These are phyloP conservation scores for Idaea biselata DNA, from an alignment of 2,888 invertebrate species.

Conservation along the genomic window DNA sequence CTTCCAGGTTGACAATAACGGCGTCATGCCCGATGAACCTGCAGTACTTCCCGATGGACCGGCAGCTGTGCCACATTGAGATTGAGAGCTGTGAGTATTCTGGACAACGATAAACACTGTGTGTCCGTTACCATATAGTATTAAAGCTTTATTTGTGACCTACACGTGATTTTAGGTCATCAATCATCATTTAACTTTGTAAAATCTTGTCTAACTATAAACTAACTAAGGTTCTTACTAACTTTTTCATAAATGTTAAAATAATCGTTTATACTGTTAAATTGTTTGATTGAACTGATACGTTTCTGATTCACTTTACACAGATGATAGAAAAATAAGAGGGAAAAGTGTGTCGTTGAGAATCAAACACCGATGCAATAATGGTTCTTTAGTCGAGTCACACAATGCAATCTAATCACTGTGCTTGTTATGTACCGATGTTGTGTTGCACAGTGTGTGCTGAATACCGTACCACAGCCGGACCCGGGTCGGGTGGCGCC, in stretches of 20 bases:
- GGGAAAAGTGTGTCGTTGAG: slow-evolving; percentile 37
- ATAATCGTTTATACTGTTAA: neutral
- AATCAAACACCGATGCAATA: slow-evolving; percentile 43
- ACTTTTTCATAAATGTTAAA: neutral
- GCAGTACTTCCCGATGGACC: slow-evolving; percentile 96
- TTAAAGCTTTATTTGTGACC: slow-evolving; percentile 3
- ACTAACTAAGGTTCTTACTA: neutral
- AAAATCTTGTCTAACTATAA: slow-evolving; percentile 5
- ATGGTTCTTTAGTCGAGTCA: slow-evolving; percentile 36
- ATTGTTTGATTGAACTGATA: slow-evolving; percentile 20
- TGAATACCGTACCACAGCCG: slow-evolving; percentile 25
- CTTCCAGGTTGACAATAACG: slow-evolving; percentile 91
- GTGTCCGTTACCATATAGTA: slow-evolving; percentile 28
- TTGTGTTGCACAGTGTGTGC: slow-evolving; percentile 37
- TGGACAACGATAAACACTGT: slow-evolving; percentile 17
- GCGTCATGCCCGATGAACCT: slow-evolving; percentile 96
- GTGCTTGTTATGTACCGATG: slow-evolving; percentile 38
- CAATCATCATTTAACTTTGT: slow-evolving; percentile 3
- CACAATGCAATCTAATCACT: slow-evolving; percentile 40
- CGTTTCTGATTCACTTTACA: slow-evolving; percentile 21
- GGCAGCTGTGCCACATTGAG: slow-evolving; percentile 94
- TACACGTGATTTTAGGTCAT: slow-evolving; percentile 6
- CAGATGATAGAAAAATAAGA: slow-evolving; percentile 56
- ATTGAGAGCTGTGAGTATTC: slow-evolving; percentile 96
- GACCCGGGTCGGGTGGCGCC: slow-evolving; percentile 5